Percentiles rank a stretch among this genome's conserved stretches.
These are phyloP conservation scores for Tetrapedia diversipes DNA, from an alignment of 2,888 invertebrate genomes.

Conservation along the genomic window DNA sequence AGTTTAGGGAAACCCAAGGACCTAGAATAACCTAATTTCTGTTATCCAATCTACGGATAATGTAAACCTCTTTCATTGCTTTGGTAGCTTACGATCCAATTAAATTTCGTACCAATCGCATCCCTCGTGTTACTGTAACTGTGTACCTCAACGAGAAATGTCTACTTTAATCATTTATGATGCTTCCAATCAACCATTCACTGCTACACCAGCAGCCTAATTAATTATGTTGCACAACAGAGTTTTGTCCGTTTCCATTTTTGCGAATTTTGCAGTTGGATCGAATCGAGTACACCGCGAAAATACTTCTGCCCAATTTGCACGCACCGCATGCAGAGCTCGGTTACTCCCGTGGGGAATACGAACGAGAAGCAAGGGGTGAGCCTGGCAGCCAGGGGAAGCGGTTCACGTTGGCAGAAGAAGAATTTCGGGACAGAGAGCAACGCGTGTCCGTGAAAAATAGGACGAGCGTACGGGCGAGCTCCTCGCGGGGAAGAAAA, in stretches of 20 bases:
- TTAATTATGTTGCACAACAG: background rate
- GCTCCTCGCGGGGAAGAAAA: constrained; percentile 30
- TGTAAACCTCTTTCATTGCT: no score
- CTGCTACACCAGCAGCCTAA: no score
- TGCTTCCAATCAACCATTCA: no score
- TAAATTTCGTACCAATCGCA: no score
- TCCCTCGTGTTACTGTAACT: no score
- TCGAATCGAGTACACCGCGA: background rate
- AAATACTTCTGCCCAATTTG: constrained; percentile 16
- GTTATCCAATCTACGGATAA: no score
- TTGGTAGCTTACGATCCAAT: no score
- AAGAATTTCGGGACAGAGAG: constrained; percentile 18
- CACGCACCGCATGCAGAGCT: background rate
- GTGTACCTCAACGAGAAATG: no score
- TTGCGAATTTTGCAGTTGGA: background rate
- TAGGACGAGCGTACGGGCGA: constrained; percentile 12
- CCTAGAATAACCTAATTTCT: no score
- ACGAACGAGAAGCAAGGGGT: background rate
- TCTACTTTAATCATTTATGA: no score
- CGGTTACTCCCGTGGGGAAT: background rate
- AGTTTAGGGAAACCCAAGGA: no score
- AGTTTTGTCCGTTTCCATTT: background rate
- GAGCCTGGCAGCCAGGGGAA: background rate
- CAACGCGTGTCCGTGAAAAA: constrained; percentile 44
- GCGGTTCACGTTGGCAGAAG: background rate